A percentile compares a stretch with the other conserved stretches of the same genome.
phyloP scores from a whole-genome alignment of 2,113 vertebrate species.

The Sorex araneus region DNA sequence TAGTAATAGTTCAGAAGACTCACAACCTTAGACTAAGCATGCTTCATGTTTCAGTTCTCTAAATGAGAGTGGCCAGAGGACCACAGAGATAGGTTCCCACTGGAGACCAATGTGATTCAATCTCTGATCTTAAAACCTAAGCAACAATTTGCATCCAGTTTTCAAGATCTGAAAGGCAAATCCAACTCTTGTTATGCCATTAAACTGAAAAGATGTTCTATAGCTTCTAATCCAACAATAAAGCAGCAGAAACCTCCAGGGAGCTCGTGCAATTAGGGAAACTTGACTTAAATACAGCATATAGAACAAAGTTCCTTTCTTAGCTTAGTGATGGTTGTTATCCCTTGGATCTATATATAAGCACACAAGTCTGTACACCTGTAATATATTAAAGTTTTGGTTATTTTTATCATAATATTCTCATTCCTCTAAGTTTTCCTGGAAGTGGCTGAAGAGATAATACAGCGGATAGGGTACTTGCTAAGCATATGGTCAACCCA shows the following conservation, averaged over 20 bases:
- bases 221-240: slow-evolving; percentile 30
- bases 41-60: not conserved
- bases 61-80: not conserved
- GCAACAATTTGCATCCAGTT: slow-evolving; percentile 43
- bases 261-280: slow-evolving; percentile 62
- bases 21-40: not conserved
- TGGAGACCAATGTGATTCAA: slow-evolving; percentile 15
- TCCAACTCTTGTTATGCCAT: slow-evolving; percentile 39
- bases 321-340: slow-evolving; percentile 15
- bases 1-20: not conserved
- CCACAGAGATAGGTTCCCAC: not conserved
- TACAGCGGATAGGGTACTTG: too few species aligned
- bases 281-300: slow-evolving; percentile 71
- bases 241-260: slow-evolving; percentile 62
- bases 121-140: slow-evolving; percentile 51
- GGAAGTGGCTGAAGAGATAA: not conserved
- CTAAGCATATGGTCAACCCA: too few species aligned
- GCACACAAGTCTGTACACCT: not conserved
- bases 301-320: slow-evolving; percentile 59
- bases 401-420: not conserved
- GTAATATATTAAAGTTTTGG: not conserved
- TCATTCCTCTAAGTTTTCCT: slow-evolving; percentile 32
- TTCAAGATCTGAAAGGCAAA: slow-evolving; percentile 57
- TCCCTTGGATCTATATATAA: not conserved
- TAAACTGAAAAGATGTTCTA: slow-evolving; percentile 43